A percentile compares a stretch with the other conserved stretches of the same genome.
These are phyloP conservation scores for Sebastes goodei DNA, from an alignment of 2,797 vertebrate species.

Conservation along the genomic window DNA sequence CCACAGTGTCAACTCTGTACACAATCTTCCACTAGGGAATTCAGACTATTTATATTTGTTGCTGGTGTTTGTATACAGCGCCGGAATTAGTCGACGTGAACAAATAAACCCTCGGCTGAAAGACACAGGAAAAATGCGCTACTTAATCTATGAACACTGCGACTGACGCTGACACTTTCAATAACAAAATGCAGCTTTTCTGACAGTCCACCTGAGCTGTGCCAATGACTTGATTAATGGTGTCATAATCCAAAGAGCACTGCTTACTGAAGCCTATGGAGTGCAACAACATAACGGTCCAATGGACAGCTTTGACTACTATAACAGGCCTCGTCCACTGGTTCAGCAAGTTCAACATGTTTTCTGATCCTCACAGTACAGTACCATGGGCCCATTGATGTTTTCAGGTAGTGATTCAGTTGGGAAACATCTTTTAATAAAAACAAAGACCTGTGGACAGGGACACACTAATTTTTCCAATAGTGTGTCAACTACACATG, in stretches of 20 bases:
- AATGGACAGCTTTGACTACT: constrained; percentile 44
- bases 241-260: constrained; percentile 52
- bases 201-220: constrained; percentile 34
- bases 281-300: constrained; percentile 46
- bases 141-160: constrained; percentile 20
- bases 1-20: constrained; percentile 30
- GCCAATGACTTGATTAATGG: constrained; percentile 56
- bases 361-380: constrained; percentile 15
- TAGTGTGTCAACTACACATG: constrained; percentile 54
- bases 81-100: constrained; percentile 4
- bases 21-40: constrained; percentile 6
- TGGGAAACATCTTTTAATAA: constrained; percentile 44
- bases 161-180: constrained; percentile 17
- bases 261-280: constrained; percentile 47
- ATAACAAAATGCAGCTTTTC: constrained; percentile 31
- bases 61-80: constrained; percentile 20
- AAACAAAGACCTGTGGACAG: constrained; percentile 52
- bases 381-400: constrained; percentile 14
- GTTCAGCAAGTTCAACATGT: constrained; percentile 61
- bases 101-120: constrained; percentile 29
- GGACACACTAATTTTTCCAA: constrained; percentile 62
- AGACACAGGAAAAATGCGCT: neutral
- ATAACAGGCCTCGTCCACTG: constrained; percentile 31
- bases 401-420: constrained; percentile 52
- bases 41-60: constrained; percentile 27